Evolutionary conservation across 2,113 vertebrate genomes (phyloP).

Genomic region (Centropus unirufus): DNA sequence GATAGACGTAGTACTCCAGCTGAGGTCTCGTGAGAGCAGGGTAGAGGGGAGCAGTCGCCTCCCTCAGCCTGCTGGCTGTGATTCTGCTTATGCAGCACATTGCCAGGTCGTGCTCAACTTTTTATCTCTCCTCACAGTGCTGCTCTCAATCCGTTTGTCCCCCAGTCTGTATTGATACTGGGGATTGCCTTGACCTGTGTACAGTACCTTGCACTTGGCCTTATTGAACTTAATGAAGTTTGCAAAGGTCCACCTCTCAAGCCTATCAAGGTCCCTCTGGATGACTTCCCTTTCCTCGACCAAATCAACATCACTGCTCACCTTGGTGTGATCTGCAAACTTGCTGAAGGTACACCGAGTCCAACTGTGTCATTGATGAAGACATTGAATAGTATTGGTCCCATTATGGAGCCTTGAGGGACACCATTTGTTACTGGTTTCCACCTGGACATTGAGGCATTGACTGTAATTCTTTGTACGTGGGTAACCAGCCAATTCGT

Average conservation of each 20-base stretch:
- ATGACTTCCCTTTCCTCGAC: not conserved
- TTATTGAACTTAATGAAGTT: not conserved
- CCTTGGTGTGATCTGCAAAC: not conserved
- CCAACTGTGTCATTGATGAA: not conserved
- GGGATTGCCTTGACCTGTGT: not conserved
- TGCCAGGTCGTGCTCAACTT: not conserved
- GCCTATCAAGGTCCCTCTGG: not conserved
- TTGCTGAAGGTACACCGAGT: not conserved
- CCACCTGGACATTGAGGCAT: not conserved
- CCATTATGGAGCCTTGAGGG: not conserved
- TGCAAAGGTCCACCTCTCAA: not conserved
- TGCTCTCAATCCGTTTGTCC: not conserved
- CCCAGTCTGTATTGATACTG: not conserved
- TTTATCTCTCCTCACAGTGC: not conserved
- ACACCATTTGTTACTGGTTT: not conserved
- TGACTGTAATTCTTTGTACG: not conserved
- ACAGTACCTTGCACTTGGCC: not conserved
- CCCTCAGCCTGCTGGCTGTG: not conserved
- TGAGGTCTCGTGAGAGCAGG: not conserved
- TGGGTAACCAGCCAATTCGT: not conserved
- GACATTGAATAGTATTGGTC: not conserved
- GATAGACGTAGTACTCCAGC: not conserved
- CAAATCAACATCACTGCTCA: accelerated
- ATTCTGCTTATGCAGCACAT: not conserved
- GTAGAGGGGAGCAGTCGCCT: not conserved